Evolutionary conservation across 2,797 vertebrate genomes (phyloP).

Genomic region (Alauda arvensis): DNA sequence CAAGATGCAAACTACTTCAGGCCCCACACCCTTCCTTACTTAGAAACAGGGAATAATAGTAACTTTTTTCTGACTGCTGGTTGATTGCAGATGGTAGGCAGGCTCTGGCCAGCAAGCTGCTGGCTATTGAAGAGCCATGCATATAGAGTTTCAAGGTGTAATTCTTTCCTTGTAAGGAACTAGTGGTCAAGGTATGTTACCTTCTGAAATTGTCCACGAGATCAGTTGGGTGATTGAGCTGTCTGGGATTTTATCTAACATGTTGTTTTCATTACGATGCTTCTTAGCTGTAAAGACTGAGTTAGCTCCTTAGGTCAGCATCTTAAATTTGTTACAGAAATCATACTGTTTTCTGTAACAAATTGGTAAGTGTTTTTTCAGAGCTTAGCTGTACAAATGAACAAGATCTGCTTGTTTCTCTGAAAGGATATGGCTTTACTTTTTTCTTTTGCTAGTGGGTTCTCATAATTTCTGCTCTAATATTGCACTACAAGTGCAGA

Average conservation of each 20-base stretch:
- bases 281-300: not conserved
- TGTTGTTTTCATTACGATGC: not conserved
- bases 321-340: too few species aligned
- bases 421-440: not conserved
- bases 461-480: constrained; percentile 16
- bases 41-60: not conserved
- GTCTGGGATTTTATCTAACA: not conserved
- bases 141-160: not conserved
- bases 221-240: not conserved
- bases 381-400: not conserved
- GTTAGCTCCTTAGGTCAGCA: not conserved
- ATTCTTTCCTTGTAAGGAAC: not conserved
- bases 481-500: not conserved
- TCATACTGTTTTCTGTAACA: not conserved
- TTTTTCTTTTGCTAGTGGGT: not conserved
- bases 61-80: not conserved
- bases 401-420: not conserved
- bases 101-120: not conserved
- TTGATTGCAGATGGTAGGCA: not conserved
- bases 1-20: not conserved
- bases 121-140: not conserved
- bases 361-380: not conserved
- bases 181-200: not conserved
- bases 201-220: not conserved
- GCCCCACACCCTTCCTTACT: not conserved